Conservation (phyloP, 2,888 invertebrate species). For the Crioceris asparagi region DNA sequence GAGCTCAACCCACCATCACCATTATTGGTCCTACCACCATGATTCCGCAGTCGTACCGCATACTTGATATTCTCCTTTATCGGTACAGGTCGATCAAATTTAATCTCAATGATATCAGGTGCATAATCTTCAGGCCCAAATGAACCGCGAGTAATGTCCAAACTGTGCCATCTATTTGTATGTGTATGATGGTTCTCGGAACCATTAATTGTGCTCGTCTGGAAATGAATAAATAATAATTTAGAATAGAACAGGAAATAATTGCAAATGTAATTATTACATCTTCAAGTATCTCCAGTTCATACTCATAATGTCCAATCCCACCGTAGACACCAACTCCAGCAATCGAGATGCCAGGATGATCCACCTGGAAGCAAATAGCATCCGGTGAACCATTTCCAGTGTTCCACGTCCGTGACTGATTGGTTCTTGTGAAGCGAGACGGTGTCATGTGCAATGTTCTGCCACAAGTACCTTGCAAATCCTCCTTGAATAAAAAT, state of each 20-base stretch:
- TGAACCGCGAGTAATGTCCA: constrained; percentile 73
- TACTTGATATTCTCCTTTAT: constrained; percentile 86
- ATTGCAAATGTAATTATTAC: constrained; percentile 36
- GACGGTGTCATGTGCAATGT: constrained; percentile 78
- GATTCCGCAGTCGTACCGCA: constrained; percentile 77
- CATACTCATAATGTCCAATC: constrained; percentile 80
- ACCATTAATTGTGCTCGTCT: constrained; percentile 41
- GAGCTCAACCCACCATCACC: constrained; percentile 86
- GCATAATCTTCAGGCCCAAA: constrained; percentile 77
- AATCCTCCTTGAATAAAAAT: constrained; percentile 44
- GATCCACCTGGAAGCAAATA: constrained; percentile 87
- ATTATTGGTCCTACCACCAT: constrained; percentile 86
- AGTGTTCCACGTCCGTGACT: constrained; percentile 90
- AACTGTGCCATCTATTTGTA: constrained; percentile 76
- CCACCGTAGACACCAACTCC: constrained; percentile 89
- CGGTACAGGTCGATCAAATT: constrained; percentile 78
- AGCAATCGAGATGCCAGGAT: constrained; percentile 76
- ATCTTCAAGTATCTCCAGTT: constrained; percentile 78
- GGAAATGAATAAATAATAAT: constrained; percentile 13
- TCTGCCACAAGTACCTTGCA: constrained; percentile 61
- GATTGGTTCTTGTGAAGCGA: constrained; percentile 82
- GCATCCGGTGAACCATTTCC: constrained; percentile 96
- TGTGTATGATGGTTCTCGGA: constrained; percentile 47
- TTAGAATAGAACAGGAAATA: constrained; percentile 1
- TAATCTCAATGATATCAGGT: constrained; percentile 81